Evolutionary conservation across 1,140 invertebrate genomes (phyloP).

Genomic region (Euura saliciscinereae): DNA sequence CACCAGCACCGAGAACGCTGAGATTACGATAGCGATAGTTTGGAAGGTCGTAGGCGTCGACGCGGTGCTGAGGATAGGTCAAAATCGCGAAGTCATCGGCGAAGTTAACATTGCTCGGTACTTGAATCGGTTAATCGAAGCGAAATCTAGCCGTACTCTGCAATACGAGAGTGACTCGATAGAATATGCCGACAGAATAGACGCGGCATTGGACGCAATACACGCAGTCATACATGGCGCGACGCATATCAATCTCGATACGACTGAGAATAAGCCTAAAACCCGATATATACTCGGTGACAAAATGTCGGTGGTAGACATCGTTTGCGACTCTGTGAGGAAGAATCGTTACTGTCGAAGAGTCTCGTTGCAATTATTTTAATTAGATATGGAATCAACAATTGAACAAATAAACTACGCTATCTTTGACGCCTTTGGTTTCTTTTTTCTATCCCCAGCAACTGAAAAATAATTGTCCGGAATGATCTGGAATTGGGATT

Average conservation of each 20-base stretch:
- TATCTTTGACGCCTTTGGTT: too few species aligned
- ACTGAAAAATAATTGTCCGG: too few species aligned
- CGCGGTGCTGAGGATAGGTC: constrained; percentile 50
- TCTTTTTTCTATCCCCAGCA: too few species aligned
- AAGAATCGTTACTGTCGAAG: not conserved
- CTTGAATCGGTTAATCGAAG: constrained; percentile 58
- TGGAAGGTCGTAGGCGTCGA: constrained; percentile 58
- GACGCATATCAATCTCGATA: constrained; percentile 16
- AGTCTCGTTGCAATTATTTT: not conserved
- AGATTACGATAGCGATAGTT: constrained; percentile 53
- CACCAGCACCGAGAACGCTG: constrained; percentile 13
- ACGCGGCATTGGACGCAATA: constrained; percentile 59
- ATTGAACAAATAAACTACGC: too few species aligned
- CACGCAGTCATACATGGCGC: constrained; percentile 33
- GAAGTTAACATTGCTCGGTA: constrained; percentile 62
- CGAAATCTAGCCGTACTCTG: constrained; percentile 38
- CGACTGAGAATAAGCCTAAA: constrained; percentile 21
- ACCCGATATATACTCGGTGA: constrained; percentile 38
- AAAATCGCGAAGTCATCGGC: constrained; percentile 54
- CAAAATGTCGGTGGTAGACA: constrained; percentile 45
- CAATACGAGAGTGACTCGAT: constrained; percentile 53
- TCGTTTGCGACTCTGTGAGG: constrained; percentile 34
- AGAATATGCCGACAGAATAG: constrained; percentile 55
- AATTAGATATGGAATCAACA: too few species aligned
- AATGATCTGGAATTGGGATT: too few species aligned